phyloP scores from a whole-genome alignment of 2,113 vertebrate genomes.

The Dromiciops gliroides region DNA sequence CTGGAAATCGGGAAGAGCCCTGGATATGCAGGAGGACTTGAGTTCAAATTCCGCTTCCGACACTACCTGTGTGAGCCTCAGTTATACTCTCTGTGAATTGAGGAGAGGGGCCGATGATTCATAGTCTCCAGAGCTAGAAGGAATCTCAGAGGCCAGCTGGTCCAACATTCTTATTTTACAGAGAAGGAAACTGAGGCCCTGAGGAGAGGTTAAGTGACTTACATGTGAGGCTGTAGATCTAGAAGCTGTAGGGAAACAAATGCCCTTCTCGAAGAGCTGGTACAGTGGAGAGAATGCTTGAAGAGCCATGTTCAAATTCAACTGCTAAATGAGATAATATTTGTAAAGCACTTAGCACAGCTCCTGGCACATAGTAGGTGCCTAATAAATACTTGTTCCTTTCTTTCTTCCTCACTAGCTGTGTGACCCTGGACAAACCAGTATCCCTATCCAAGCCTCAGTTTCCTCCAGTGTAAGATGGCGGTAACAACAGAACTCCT shows the following conservation, averaged over 20 bases:
- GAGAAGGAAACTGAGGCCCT: not conserved
- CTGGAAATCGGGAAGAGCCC: not conserved
- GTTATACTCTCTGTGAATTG: not conserved
- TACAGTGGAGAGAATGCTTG: too few relatives aligned
- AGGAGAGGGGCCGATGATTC: not conserved
- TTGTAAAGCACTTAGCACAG: not conserved
- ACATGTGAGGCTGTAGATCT: not conserved
- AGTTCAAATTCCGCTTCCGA: not conserved
- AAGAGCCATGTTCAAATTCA: not conserved
- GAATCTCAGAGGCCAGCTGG: not conserved
- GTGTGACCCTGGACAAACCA: not conserved
- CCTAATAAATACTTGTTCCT: not conserved
- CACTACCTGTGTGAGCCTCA: not conserved
- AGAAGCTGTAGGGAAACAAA: not conserved
- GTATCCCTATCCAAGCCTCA: not conserved
- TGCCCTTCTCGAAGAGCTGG: too few relatives aligned
- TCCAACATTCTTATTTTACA: not conserved
- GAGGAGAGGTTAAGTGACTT: not conserved
- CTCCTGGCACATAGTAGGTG: not conserved
- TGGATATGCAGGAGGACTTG: not conserved
- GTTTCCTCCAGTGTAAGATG: not conserved
- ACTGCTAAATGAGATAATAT: not conserved
- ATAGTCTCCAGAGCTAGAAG: not conserved
- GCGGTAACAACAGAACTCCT: not conserved
- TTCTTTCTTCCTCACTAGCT: not conserved